These are phyloP conservation scores for Candoia aspera DNA, from an alignment of 2,113 vertebrate genomes.

Conservation along the genomic window DNA sequence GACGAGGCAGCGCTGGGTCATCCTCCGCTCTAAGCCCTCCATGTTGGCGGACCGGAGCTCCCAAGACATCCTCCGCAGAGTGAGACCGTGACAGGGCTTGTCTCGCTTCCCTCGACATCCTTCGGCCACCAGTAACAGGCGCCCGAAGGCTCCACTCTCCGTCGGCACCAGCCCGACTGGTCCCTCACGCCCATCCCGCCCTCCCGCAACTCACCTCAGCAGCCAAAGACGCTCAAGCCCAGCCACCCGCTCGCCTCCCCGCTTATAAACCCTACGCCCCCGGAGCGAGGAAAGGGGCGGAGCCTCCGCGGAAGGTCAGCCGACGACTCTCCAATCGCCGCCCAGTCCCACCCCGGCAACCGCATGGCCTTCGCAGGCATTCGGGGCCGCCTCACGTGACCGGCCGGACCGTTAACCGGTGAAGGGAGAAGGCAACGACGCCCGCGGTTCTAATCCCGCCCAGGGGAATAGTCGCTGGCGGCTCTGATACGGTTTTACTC, in stretches of 20 bases:
- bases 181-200: rapidly evolving
- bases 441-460: neutral
- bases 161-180: neutral
- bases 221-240: slow-evolving; percentile 49
- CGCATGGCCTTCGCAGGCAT: neutral
- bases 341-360: slow-evolving; percentile 5
- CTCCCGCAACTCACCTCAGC: slow-evolving; percentile 33
- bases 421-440: too few species aligned
- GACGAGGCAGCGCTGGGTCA: slow-evolving; percentile 4
- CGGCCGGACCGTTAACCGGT: neutral
- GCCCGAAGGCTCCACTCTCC: neutral
- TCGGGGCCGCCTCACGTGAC: neutral
- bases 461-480: neutral
- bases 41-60: neutral
- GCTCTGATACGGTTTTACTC: neutral
- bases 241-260: neutral
- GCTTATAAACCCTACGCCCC: slow-evolving; percentile 47
- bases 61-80: neutral
- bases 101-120: too few species aligned
- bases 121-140: neutral
- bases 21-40: neutral
- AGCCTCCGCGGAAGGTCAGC: slow-evolving; percentile 34
- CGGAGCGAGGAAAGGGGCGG: neutral
- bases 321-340: slow-evolving; percentile 31
- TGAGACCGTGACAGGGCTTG: neutral